Conservation (phyloP, 1,140 invertebrate species). For the Drosophila eugracilis region DNA sequence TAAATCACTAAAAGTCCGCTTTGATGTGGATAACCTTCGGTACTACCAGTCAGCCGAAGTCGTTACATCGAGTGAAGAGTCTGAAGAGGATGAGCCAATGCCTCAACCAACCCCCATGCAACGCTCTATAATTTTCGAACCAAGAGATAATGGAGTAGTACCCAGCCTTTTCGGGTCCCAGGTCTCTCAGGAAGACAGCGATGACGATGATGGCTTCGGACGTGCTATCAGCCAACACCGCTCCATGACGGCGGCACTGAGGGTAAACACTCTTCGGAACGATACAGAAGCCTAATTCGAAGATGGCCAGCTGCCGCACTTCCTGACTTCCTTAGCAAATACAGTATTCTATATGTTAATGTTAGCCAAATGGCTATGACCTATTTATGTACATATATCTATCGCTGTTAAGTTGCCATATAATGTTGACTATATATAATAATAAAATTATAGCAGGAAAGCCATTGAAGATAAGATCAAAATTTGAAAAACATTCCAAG, state of each 20-base stretch:
- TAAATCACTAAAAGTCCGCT: slow-evolving; percentile 62
- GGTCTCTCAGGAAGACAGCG: slow-evolving; percentile 49
- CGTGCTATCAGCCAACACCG: slow-evolving; percentile 69
- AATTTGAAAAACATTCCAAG: neutral
- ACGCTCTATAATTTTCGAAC: slow-evolving; percentile 41
- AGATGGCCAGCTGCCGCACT: slow-evolving; percentile 25
- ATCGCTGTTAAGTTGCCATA: slow-evolving; percentile 61
- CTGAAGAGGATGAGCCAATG: slow-evolving; percentile 49
- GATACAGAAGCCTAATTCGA: slow-evolving; percentile 57
- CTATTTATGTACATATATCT: slow-evolving; percentile 35
- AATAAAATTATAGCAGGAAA: slow-evolving; percentile 37
- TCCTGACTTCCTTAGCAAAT: slow-evolving; percentile 62
- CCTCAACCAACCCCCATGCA: slow-evolving; percentile 41
- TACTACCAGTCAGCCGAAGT: slow-evolving; percentile 76
- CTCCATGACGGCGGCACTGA: slow-evolving; percentile 64
- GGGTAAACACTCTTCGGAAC: slow-evolving; percentile 9
- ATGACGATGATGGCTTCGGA: slow-evolving; percentile 50
- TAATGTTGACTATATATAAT: slow-evolving; percentile 59
- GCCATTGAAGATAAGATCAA: slow-evolving; percentile 21
- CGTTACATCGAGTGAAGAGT: slow-evolving; percentile 58
- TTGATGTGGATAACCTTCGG: slow-evolving; percentile 73
- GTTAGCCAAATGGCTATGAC: slow-evolving; percentile 19
- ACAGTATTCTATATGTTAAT: slow-evolving; percentile 75
- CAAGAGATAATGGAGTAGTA: slow-evolving; percentile 11
- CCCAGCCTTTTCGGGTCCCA: slow-evolving; percentile 66